Evolutionary conservation across 1,140 invertebrate genomes (phyloP).

Genomic region (Lithobius niger): DNA sequence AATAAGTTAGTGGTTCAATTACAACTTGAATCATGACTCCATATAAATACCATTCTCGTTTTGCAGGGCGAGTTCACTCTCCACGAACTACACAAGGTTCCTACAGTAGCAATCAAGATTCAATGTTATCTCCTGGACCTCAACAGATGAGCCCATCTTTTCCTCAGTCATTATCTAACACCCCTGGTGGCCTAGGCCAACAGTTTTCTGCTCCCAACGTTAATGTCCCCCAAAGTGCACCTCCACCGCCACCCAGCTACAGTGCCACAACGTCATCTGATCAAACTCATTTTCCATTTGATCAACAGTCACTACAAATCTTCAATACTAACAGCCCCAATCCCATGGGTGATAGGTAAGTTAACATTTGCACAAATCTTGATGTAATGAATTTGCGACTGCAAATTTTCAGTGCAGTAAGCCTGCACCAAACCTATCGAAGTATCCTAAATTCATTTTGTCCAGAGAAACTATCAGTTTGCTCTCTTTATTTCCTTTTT

Average conservation of each 20-base stretch:
- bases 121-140: slow-evolving; percentile 17
- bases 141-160: slow-evolving; percentile 11
- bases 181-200: slow-evolving; percentile 10
- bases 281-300: slow-evolving; percentile 12
- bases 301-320: slow-evolving; percentile 12
- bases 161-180: slow-evolving; percentile 2
- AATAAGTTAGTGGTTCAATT: too few species aligned
- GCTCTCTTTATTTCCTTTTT: too few species aligned
- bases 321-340: slow-evolving; percentile 8
- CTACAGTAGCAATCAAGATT: slow-evolving; percentile 11
- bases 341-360: slow-evolving; percentile 14
- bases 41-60: too few species aligned
- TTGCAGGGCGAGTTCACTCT: slow-evolving; percentile 19
- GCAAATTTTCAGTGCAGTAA: too few species aligned
- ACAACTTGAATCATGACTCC: too few species aligned
- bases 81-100: slow-evolving; percentile 15
- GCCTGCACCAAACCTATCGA: too few species aligned
- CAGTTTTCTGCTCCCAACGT: not conserved
- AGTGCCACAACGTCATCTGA: slow-evolving; percentile 8
- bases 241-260: slow-evolving; percentile 16
- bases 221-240: slow-evolving; percentile 7
- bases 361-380: not conserved
- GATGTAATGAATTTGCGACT: too few species aligned
- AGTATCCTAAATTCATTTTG: too few species aligned
- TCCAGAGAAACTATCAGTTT: too few species aligned